These are phyloP conservation scores for Helobdella robusta DNA, from an alignment of 2,888 invertebrate genomes.

Conservation along the genomic window DNA sequence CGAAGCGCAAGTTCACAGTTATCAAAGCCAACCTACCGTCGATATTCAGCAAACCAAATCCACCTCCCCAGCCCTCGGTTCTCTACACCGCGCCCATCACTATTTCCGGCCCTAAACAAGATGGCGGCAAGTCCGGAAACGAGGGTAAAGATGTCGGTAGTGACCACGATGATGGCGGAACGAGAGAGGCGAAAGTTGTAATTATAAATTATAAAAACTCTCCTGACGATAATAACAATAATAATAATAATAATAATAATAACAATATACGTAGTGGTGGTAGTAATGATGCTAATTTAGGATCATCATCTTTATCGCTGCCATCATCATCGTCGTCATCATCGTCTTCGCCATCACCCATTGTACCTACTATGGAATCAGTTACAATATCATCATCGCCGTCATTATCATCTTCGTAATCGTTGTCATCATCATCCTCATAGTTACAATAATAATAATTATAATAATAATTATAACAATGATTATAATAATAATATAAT, in stretches of 20 bases:
- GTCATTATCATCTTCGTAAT: neutral
- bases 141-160: neutral
- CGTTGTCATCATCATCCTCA: too few species aligned
- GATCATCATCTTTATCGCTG: too few species aligned
- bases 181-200: neutral
- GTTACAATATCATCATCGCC: neutral
- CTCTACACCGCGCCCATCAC: conserved; percentile 22
- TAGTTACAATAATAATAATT: too few species aligned
- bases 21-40: conserved; percentile 21
- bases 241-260: too few species aligned
- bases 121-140: neutral
- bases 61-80: conserved; percentile 1
- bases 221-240: too few species aligned
- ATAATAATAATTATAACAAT: too few species aligned
- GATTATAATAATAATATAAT: too few species aligned
- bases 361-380: neutral
- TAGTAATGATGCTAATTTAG: too few species aligned
- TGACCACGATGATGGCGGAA: too few species aligned
- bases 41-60: neutral
- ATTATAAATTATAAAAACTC: neutral
- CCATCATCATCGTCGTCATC: neutral
- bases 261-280: too few species aligned
- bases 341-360: neutral
- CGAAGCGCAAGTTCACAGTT: conserved; percentile 24
- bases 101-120: too few species aligned